Conservation (phyloP, 2,888 invertebrate genomes). For the Thymelicus acteon region DNA sequence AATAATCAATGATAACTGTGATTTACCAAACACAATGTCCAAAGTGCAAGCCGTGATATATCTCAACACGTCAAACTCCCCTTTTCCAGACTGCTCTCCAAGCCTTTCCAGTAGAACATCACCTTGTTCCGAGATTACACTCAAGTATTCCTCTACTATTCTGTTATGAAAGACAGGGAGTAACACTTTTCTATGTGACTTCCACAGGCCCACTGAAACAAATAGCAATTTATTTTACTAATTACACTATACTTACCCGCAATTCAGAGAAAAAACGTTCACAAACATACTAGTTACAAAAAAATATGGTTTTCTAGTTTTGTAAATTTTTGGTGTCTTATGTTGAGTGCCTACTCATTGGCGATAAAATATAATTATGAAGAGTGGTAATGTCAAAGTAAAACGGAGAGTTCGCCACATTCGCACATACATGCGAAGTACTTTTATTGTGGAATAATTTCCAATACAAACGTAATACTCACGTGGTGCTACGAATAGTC, state of each 20-base stretch:
- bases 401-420: no score
- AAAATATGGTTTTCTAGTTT: no score
- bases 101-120: conserved; percentile 78
- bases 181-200: conserved; percentile 84
- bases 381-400: no score
- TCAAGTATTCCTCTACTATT: conserved; percentile 86
- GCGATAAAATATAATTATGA: no score
- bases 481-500: conserved; percentile 74
- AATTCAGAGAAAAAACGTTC: no score
- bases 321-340: no score
- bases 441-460: not conserved
- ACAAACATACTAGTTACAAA: no score
- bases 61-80: conserved; percentile 79
- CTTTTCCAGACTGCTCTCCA: conserved; percentile 57
- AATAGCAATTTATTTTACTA: not conserved
- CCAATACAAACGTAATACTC: conserved; percentile 43
- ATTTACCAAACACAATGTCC: conserved; percentile 86
- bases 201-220: conserved; percentile 84
- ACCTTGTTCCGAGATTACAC: conserved; percentile 85
- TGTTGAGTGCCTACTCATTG: no score
- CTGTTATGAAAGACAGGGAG: conserved; percentile 88
- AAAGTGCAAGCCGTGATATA: conserved; percentile 84
- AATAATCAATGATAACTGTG: no score
- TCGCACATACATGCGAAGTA: no score
- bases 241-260: not conserved